Conservation (phyloP, 2,797 vertebrate species). For the Premnoplex brunnescens region DNA sequence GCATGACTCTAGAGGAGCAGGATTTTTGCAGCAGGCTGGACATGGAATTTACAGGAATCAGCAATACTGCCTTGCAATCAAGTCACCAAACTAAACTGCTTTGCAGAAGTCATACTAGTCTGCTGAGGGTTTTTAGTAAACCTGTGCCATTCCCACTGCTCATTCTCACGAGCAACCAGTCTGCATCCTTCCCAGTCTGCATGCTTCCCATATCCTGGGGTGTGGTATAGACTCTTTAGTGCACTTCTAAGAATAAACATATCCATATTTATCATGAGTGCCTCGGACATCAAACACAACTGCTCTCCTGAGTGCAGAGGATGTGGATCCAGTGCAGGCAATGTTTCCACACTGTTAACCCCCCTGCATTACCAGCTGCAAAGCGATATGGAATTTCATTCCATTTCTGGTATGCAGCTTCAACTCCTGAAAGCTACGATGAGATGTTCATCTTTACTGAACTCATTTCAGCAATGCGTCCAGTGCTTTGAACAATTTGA, state of each 20-base stretch:
- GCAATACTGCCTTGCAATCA: not conserved
- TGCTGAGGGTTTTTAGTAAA: not conserved
- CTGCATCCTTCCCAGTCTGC: not conserved
- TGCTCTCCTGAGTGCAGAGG: not conserved
- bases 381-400: slow-evolving; percentile 33
- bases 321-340: not conserved
- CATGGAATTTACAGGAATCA: not conserved
- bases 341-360: not conserved
- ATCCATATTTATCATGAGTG: not conserved
- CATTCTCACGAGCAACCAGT: not conserved
- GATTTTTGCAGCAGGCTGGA: not conserved
- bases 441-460: slow-evolving; percentile 56
- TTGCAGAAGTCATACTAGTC: not conserved
- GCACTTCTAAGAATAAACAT: not conserved
- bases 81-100: not conserved
- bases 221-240: not conserved
- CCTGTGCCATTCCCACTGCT: not conserved
- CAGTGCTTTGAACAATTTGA: slow-evolving; percentile 60
- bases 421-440: slow-evolving; percentile 18
- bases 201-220: not conserved
- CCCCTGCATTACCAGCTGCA: not conserved
- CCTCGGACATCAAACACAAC: not conserved
- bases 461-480: slow-evolving; percentile 48
- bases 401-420: slow-evolving; percentile 12
- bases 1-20: not conserved